phyloP scores from a whole-genome alignment of 2,888 invertebrate species.

The Ellobium chinense region DNA sequence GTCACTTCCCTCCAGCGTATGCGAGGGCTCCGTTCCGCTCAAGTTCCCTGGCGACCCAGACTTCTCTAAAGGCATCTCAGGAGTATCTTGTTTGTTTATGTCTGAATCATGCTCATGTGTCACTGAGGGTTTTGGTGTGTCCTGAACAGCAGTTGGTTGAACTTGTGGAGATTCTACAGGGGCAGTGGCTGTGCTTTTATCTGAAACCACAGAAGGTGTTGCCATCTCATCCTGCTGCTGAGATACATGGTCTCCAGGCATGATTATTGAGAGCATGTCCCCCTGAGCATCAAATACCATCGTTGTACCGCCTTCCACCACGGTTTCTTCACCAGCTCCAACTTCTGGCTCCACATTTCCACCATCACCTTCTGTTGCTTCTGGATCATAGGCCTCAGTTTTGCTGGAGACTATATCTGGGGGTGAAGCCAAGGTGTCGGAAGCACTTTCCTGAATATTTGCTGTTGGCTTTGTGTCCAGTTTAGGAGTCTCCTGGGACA shows the following conservation, averaged over 20 bases:
- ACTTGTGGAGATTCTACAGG: neutral
- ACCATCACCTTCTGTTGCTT: neutral
- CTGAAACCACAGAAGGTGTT: neutral
- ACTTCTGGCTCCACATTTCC: conserved; percentile 2
- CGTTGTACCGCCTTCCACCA: conserved; percentile 39
- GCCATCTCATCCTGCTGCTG: neutral
- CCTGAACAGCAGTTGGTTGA: neutral
- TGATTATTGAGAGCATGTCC: conserved; percentile 27
- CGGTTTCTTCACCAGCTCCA: conserved; percentile 25
- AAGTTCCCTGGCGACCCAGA: neutral
- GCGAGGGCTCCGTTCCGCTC: neutral
- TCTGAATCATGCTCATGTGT: neutral
- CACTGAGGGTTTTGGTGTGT: neutral
- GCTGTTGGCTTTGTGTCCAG: conserved; percentile 4
- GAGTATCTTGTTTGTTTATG: neutral
- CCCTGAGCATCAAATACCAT: conserved; percentile 31
- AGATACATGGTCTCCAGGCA: neutral
- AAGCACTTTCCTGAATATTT: neutral
- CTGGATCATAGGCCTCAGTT: neutral
- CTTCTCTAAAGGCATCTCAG: neutral
- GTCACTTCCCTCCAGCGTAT: neutral
- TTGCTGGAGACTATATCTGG: neutral
- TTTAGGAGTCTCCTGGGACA: neutral
- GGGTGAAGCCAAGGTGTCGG: neutral
- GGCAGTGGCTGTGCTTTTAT: neutral